These are phyloP conservation scores for Poecilus cupreus DNA, from an alignment of 2,888 invertebrate genomes.

Conservation along the genomic window DNA sequence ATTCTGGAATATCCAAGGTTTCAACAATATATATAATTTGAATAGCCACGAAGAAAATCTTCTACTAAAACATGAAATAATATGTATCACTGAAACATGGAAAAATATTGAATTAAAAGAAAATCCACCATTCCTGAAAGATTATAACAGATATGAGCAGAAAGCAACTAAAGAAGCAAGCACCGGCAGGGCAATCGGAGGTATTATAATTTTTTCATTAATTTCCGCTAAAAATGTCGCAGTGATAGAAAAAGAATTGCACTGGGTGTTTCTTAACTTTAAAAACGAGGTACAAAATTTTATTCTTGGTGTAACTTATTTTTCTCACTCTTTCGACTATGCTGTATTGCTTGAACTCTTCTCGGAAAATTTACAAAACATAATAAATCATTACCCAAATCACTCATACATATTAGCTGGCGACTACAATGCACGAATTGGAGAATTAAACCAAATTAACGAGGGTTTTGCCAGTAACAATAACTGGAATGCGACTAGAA, in stretches of 20 bases:
- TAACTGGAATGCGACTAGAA: not conserved
- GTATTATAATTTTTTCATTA: not conserved
- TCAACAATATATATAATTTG: not conserved
- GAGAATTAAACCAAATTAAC: not conserved
- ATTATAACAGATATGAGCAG: constrained; percentile 10
- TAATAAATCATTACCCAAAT: not conserved
- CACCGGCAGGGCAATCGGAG: not conserved
- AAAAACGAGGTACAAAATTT: not conserved
- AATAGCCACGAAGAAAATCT: not conserved
- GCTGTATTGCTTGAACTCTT: not conserved
- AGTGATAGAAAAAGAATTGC: not conserved
- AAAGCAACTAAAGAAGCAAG: constrained; percentile 4
- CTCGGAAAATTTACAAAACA: not conserved
- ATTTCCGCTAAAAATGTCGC: not conserved
- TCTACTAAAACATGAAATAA: not conserved
- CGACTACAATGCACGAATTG: constrained; percentile 12
- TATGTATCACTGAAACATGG: constrained; percentile 5
- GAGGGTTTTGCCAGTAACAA: not conserved
- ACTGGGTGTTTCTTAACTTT: not conserved
- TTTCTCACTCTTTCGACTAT: not conserved
- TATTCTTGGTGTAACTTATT: constrained; percentile 1
- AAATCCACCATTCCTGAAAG: not conserved
- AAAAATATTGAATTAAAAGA: not conserved
- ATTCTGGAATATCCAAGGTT: constrained; percentile 17
- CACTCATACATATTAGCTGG: not conserved